These are phyloP conservation scores for Cyclargus thomasi DNA, from an alignment of 1,140 invertebrate genomes.

Conservation along the genomic window DNA sequence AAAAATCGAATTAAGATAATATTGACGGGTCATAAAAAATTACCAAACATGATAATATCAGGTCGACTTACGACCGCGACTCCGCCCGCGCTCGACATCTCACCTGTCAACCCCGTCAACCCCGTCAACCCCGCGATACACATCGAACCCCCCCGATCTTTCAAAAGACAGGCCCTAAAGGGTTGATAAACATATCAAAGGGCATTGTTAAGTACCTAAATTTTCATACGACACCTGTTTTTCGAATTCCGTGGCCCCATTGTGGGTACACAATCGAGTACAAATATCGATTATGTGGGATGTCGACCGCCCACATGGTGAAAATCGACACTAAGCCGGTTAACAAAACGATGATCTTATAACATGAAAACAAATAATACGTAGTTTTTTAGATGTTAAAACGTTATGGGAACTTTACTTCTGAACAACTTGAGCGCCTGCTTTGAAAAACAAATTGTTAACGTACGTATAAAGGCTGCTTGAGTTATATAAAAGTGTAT, in stretches of 20 bases:
- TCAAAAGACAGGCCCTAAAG: conserved; percentile 64
- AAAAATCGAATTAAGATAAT: not conserved
- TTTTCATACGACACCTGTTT: conserved; percentile 62
- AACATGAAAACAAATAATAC: not conserved
- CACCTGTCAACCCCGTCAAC: conserved; percentile 56
- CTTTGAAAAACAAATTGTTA: no score
- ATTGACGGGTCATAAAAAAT: conserved; percentile 19
- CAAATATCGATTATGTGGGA: conserved; percentile 61
- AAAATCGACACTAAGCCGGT: not conserved
- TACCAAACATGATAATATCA: conserved; percentile 38
- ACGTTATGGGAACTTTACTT: no score
- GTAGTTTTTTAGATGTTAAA: no score
- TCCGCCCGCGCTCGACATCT: conserved; percentile 55
- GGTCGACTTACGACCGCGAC: conserved; percentile 47
- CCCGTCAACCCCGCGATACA: conserved; percentile 45
- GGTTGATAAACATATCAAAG: conserved; percentile 74
- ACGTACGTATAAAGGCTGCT: no score
- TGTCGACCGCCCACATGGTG: conserved; percentile 54
- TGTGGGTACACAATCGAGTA: conserved; percentile 57
- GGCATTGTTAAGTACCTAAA: conserved; percentile 38
- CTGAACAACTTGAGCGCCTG: no score
- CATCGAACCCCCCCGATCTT: conserved; percentile 59
- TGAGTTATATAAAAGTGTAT: no score
- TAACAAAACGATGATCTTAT: not conserved
- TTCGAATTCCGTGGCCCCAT: conserved; percentile 48